Evolutionary conservation across 2,888 invertebrate species (phyloP).

Genomic region (Eupithecia pulchellata): DNA sequence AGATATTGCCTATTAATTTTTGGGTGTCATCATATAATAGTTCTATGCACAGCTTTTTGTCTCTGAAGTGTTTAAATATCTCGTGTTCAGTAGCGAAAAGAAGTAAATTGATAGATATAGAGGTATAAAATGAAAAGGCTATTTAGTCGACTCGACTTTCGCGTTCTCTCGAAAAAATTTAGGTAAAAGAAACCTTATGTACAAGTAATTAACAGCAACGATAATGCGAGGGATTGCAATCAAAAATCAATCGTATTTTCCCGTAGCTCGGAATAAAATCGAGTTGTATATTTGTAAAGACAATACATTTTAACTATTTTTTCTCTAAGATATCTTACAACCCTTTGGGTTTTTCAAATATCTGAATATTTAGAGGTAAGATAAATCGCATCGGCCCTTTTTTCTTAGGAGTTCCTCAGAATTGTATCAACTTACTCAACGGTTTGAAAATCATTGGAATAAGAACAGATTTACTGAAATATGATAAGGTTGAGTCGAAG

Average conservation of each 20-base stretch:
- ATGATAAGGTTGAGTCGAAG: not conserved
- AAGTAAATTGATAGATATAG: conserved; percentile 38
- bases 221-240: not conserved
- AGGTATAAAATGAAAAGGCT: conserved; percentile 53
- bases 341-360: not conserved
- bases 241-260: conserved; percentile 1
- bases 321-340: not conserved
- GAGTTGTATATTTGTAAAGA: conserved; percentile 9
- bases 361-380: not conserved
- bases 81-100: conserved; percentile 24
- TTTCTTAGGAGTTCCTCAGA: not conserved
- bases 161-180: conserved; percentile 24
- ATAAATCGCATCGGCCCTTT: not conserved
- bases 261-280: not conserved
- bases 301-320: conserved; percentile 13
- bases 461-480: not conserved
- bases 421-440: not conserved
- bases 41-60: conserved; percentile 18
- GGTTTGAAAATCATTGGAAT: not conserved
- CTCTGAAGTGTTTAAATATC: not conserved
- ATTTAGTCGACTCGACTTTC: conserved; percentile 52
- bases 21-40: not conserved
- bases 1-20: not conserved
- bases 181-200: not conserved
- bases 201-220: conserved; percentile 1